Percentiles rank a stretch among this genome's conserved stretches.
Conservation (phyloP, 2,113 vertebrate genomes). For the Romanogobio albipinnatus region DNA sequence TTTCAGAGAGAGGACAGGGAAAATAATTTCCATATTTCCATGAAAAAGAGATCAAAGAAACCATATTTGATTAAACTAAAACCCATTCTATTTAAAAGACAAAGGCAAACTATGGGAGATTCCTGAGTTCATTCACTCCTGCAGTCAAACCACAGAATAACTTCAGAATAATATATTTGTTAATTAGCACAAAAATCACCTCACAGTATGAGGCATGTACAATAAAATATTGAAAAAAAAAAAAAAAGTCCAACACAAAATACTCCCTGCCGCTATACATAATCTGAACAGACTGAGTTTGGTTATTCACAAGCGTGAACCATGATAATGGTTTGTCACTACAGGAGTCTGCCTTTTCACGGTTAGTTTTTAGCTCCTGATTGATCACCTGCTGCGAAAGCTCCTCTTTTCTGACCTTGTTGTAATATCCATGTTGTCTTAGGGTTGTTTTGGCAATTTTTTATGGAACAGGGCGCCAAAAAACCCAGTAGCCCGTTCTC, state of each 20-base stretch:
- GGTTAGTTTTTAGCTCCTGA: conserved; percentile 31
- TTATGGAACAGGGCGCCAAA: not conserved
- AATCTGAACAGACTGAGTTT: conserved; percentile 21
- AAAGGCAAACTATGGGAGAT: conserved; percentile 28
- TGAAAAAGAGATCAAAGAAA: not conserved
- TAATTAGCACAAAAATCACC: conserved; percentile 6
- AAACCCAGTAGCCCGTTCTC: not conserved
- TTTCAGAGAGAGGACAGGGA: not conserved
- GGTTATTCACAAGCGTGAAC: conserved; percentile 11
- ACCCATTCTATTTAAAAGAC: conserved; percentile 11
- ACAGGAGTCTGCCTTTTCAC: conserved; percentile 25
- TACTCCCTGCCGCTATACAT: not conserved
- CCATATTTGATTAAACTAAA: not conserved
- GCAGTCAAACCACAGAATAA: conserved; percentile 24
- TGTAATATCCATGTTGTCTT: conserved; percentile 33
- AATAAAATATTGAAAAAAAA: not conserved
- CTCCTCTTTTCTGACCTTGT: conserved; percentile 35
- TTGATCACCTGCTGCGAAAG: conserved; percentile 33
- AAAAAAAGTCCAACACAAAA: not conserved
- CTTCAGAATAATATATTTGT: not conserved
- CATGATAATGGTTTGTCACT: conserved; percentile 27
- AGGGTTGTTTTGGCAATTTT: conserved; percentile 12
- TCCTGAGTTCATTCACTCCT: not conserved
- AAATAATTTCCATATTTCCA: not conserved
- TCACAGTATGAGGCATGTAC: conserved; percentile 1